These are phyloP conservation scores for Calliopsis andreniformis DNA, from an alignment of 1,140 invertebrate species.

Conservation along the genomic window DNA sequence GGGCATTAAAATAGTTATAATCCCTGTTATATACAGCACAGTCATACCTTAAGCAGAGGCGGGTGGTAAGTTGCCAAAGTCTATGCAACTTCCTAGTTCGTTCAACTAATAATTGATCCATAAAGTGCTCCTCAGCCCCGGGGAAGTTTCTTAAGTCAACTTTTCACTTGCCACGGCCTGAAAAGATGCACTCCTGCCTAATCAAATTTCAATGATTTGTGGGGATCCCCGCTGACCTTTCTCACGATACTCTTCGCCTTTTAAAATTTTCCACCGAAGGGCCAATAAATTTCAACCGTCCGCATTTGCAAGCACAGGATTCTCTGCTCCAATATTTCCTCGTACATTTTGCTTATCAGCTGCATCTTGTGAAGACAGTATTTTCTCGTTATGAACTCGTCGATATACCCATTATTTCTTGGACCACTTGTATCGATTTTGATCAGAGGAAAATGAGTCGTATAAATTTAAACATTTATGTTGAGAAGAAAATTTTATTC, in stretches of 20 bases:
- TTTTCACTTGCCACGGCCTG: conserved; percentile 56
- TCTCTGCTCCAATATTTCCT: neutral
- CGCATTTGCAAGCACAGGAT: neutral
- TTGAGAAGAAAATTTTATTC: too few species aligned
- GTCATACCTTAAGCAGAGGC: conserved; percentile 21
- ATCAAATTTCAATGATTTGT: conserved; percentile 64
- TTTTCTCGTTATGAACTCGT: too few species aligned
- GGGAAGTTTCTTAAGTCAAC: conserved; percentile 62
- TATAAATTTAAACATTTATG: too few species aligned
- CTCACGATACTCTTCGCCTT: neutral
- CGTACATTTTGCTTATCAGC: too few species aligned
- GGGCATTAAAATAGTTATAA: conserved; percentile 41
- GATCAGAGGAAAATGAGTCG: too few species aligned
- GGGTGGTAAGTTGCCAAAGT: conserved; percentile 56
- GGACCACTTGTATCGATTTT: too few species aligned
- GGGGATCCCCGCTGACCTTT: conserved; percentile 1
- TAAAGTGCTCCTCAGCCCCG: conserved; percentile 55
- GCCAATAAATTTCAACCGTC: neutral
- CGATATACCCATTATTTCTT: too few species aligned
- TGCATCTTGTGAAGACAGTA: too few species aligned
- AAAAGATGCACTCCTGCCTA: conserved; percentile 59
- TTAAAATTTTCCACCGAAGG: neutral
- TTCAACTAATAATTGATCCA: conserved; percentile 67
- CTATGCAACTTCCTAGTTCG: conserved; percentile 59
- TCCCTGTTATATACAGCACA: conserved; percentile 29